A percentile compares a stretch with the other conserved stretches of the same genome.
Conservation (phyloP, 1,140 invertebrate species). For the Drosophila repleta region DNA sequence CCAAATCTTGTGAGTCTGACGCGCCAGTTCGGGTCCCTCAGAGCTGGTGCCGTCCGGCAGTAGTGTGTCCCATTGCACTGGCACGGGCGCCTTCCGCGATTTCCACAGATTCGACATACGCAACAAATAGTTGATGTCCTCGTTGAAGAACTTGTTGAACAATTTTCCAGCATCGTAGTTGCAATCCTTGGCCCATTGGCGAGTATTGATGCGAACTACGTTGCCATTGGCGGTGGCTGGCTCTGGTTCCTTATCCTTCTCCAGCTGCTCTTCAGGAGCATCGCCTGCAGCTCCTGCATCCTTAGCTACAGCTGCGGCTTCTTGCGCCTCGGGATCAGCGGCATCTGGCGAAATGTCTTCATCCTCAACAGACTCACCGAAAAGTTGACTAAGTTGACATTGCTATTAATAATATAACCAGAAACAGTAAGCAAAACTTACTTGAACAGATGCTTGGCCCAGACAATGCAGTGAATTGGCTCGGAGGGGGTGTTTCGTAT, state of each 20-base stretch:
- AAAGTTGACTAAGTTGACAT: conserved; percentile 92
- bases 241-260: conserved; percentile 67
- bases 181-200: conserved; percentile 93
- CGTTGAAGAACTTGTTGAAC: conserved; percentile 95
- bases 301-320: conserved; percentile 31
- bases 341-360: conserved; percentile 99
- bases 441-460: conserved; percentile 99
- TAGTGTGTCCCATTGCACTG: conserved; percentile 90
- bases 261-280: conserved; percentile 84
- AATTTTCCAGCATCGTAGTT: conserved; percentile 93
- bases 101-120: conserved; percentile 98
- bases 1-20: conserved; percentile 92
- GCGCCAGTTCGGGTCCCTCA: conserved; percentile 80
- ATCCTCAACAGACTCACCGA: conserved; percentile 97
- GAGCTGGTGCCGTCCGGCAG: conserved; percentile 84
- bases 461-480: conserved; percentile 99
- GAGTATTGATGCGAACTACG: conserved; percentile 92
- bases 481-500: conserved; percentile 99
- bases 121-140: conserved; percentile 98
- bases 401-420: background rate
- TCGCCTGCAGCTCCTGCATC: conserved; percentile 88
- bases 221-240: conserved; percentile 85
- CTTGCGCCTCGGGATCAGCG: conserved; percentile 93
- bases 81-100: conserved; percentile 91
- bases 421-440: conserved; percentile 84